Conservation (phyloP, 2,888 invertebrate species). For the Schizaphis graminum region DNA sequence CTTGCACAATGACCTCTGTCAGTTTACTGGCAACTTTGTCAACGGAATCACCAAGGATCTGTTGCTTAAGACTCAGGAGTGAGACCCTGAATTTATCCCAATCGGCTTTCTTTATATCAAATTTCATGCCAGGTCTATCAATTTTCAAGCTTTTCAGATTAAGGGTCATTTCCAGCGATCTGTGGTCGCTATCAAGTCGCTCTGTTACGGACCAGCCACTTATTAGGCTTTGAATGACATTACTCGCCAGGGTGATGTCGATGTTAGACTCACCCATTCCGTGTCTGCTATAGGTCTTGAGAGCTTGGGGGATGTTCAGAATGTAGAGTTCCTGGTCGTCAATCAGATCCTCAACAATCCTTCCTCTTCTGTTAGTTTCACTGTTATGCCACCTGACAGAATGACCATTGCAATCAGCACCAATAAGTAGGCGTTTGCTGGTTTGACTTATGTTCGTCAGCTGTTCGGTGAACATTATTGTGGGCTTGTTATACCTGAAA, state of each 20-base stretch:
- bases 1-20: too few relatives aligned
- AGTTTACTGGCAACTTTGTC: too few relatives aligned
- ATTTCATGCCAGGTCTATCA: background rate
- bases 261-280: background rate
- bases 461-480: too few relatives aligned
- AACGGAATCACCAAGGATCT: too few relatives aligned
- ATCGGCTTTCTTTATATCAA: background rate
- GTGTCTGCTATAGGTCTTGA: background rate
- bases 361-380: background rate
- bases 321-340: background rate
- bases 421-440: too few relatives aligned
- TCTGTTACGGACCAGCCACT: background rate
- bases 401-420: too few relatives aligned
- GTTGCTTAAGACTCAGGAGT: background rate
- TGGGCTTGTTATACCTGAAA: too few relatives aligned
- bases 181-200: background rate
- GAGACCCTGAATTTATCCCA: background rate
- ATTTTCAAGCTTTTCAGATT: too few relatives aligned
- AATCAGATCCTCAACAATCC: background rate
- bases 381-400: too few relatives aligned
- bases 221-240: too few relatives aligned
- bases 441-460: too few relatives aligned
- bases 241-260: background rate
- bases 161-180: background rate
- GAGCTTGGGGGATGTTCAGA: background rate